Base-by-base conservation (phyloP, 2,797 vertebrate genomes). In the Babyrousa celebensis region DNA sequence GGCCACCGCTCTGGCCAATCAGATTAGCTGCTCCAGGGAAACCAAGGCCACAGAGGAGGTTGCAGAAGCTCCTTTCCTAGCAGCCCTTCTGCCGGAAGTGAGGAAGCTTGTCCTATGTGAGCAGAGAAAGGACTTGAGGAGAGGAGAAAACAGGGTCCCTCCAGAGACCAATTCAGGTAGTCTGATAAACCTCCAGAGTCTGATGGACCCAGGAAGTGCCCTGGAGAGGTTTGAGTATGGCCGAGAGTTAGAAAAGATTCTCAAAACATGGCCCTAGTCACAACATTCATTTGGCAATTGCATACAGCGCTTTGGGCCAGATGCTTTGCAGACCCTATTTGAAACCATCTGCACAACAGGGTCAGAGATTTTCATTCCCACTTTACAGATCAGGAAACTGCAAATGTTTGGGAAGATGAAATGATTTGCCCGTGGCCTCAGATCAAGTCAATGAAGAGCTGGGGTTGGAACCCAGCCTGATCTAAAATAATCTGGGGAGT, bases 71-170 rank as follows among this genome's bases (percentile, higher is more conserved):
- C 12, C n/a, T 36, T 52, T 23, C 15, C 29, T 32, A 48, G 40
- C 29, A 48, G 40, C 29, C 2, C 82, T 36, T 52, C 29, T 54
- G 54, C 54, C 48, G 3, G 1, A 6, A n/a, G 36, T 20, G 6
- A 70, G 27, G 20, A 48, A 0, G 0, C 4, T 78, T n/a, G 9
- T 77, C 70, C 10, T 29, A 27, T 48, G 14, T 27, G 7, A 32
- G 10, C 5, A 20, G 16, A 82, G 52, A 48, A 15, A 5, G 68
- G 21, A 29, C 29, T 10, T 56, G 12, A 10, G 54, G 15, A 54
- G 25, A 52, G n/a, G 27, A 67, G n/a, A 25, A 60, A 83, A 67
- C 54, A 17, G 60, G 25, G 11, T 4, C 11, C 62, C 17, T 91
- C 21, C 8, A 16, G 4, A 62, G 8, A 5, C 63, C 87, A 72